A percentile compares a stretch with the other conserved stretches of the same genome.
Conservation (phyloP, 2,888 invertebrate genomes). For the Lordiphosa fenestrarum region DNA sequence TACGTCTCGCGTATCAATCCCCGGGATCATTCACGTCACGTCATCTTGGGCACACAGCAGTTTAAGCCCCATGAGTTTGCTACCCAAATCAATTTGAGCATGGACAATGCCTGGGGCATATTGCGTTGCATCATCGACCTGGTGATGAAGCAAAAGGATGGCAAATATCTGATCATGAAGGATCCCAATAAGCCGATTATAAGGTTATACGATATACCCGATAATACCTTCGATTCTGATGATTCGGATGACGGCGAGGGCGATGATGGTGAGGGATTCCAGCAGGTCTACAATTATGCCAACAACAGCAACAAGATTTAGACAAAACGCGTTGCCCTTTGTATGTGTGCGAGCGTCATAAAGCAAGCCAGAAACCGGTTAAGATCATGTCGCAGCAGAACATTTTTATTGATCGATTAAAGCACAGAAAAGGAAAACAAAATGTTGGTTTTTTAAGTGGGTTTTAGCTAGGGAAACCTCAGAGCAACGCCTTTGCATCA, state of each 20-base stretch:
- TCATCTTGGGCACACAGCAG: constrained; percentile 97
- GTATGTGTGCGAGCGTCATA: constrained; percentile 5
- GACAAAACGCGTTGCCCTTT: constrained; percentile 25
- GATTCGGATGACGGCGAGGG: constrained; percentile 79
- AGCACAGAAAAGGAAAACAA: too few relatives aligned
- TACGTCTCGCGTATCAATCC: constrained; percentile 97
- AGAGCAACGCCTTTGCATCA: too few relatives aligned
- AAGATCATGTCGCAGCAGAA: background rate
- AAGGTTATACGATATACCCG: constrained; percentile 98
- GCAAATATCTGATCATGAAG: constrained; percentile 98
- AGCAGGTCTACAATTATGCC: constrained; percentile 78
- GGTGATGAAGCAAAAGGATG: constrained; percentile 98
- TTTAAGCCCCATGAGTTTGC: constrained; percentile 99
- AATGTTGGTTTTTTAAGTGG: too few relatives aligned
- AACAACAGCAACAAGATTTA: constrained; percentile 65
- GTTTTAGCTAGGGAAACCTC: too few relatives aligned
- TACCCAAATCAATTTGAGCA: constrained; percentile 98
- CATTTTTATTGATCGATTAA: constrained; percentile 5
- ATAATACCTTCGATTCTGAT: constrained; percentile 98
- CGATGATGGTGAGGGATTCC: constrained; percentile 77
- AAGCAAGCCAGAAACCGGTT: constrained; percentile 15
- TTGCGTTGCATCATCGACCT: constrained; percentile 98
- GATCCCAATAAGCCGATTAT: constrained; percentile 99
- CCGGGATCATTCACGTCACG: constrained; percentile 97
- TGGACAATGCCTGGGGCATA: constrained; percentile 99